Evolutionary conservation across 2,113 vertebrate genomes (phyloP).

Genomic region (Piaya cayana): DNA sequence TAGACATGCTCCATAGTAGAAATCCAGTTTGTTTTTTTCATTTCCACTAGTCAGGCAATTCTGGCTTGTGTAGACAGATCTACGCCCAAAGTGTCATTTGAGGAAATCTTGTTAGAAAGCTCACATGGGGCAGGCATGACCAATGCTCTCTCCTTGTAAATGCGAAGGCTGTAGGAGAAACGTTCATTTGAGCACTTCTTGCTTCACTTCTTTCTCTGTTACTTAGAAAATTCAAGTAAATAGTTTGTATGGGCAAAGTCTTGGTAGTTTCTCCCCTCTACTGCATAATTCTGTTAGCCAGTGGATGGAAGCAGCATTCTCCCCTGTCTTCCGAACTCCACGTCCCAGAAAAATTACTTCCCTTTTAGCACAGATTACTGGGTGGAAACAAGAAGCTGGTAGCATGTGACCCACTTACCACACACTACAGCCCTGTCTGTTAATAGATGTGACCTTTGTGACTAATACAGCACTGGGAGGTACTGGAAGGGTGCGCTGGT

Average conservation of each 20-base stretch:
- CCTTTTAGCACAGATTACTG: not conserved
- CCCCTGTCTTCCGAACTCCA: not conserved
- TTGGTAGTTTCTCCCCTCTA: not conserved
- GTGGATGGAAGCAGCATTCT: not conserved
- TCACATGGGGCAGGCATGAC: not conserved
- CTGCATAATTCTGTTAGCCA: not conserved
- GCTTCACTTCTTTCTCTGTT: not conserved
- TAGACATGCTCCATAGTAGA: not conserved
- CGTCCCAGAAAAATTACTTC: not conserved
- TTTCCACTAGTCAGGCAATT: not conserved
- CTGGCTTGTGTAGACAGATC: not conserved
- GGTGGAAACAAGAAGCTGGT: slow-evolving; percentile 19
- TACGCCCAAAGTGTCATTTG: not conserved
- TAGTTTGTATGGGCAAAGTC: not conserved
- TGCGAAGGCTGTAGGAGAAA: not conserved
- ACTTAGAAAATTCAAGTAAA: not conserved
- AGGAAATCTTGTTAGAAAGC: not conserved
- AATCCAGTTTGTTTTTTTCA: not conserved
- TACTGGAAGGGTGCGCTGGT: not conserved
- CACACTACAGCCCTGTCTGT: not conserved
- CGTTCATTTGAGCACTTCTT: not conserved
- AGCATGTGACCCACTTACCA: not conserved
- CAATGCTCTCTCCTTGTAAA: not conserved
- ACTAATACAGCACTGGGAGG: not conserved
- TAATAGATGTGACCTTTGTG: slow-evolving; percentile 30